A percentile compares a stretch with the other conserved stretches of the same genome.
Conservation (phyloP, 2,888 invertebrate species). For the Tetheella fluctuosa region DNA sequence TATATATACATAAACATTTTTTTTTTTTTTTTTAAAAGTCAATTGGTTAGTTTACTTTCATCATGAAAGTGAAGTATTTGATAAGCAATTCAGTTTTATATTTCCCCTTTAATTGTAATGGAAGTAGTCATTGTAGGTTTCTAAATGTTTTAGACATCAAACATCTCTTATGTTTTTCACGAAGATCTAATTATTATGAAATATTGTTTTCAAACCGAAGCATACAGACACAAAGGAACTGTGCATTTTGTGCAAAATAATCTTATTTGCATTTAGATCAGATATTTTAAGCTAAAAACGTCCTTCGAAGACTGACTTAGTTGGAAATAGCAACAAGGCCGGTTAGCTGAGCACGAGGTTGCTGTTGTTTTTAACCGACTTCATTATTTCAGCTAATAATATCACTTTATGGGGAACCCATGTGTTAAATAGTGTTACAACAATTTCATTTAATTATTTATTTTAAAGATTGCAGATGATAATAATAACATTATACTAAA, state of each 20-base stretch:
- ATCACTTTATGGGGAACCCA: too few relatives aligned
- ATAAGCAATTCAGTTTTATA: too few relatives aligned
- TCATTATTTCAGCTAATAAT: slow-evolving; percentile 48
- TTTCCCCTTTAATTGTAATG: too few relatives aligned
- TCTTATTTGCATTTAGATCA: slow-evolving; percentile 65
- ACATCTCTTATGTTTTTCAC: not conserved
- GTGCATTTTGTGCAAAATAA: slow-evolving; percentile 52
- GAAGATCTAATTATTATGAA: not conserved
- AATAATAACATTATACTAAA: too few relatives aligned
- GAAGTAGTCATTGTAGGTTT: too few relatives aligned
- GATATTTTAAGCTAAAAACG: slow-evolving; percentile 60
- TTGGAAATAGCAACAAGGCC: slow-evolving; percentile 73
- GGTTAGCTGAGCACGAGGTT: slow-evolving; percentile 46
- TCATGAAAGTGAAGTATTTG: too few relatives aligned
- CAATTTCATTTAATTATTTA: not conserved
- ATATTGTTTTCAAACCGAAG: not conserved
- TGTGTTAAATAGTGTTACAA: slow-evolving; percentile 20
- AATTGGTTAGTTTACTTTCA: too few relatives aligned
- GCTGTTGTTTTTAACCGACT: slow-evolving; percentile 41
- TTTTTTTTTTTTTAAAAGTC: too few relatives aligned
- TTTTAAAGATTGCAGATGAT: too few relatives aligned
- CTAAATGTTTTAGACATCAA: too few relatives aligned
- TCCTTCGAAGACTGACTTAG: slow-evolving; percentile 58
- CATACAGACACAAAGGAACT: slow-evolving; percentile 19
- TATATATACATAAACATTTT: too few relatives aligned